Percentiles rank a stretch among this genome's conserved stretches.
phyloP scores from a whole-genome alignment of 2,113 vertebrate genomes.

The Monopterus albus region DNA sequence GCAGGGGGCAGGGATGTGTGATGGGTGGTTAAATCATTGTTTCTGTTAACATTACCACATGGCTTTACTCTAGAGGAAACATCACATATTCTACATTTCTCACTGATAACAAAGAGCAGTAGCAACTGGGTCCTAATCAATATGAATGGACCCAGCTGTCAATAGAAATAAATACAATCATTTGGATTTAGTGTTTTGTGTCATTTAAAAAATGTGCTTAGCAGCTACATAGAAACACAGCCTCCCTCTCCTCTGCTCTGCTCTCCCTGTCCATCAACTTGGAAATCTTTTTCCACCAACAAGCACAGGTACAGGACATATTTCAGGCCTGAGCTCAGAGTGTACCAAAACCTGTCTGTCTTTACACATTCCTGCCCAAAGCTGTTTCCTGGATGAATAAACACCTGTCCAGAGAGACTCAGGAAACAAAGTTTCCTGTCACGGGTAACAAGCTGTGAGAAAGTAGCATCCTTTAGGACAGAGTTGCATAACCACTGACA shows the following conservation, averaged over 20 bases:
- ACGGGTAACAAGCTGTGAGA: constrained; percentile 14
- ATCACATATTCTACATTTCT: background rate
- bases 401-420: constrained; percentile 40
- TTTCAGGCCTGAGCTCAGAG: constrained; percentile 50
- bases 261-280: constrained; percentile 26
- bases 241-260: background rate
- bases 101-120: background rate
- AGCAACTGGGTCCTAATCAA: background rate
- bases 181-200: too few relatives aligned
- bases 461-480: constrained; percentile 20
- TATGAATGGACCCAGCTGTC: background rate
- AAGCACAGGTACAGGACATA: constrained; percentile 16
- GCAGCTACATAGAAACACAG: background rate
- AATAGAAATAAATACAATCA: too few relatives aligned
- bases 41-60: background rate
- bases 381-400: constrained; percentile 33
- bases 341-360: constrained; percentile 25
- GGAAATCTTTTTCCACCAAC: constrained; percentile 57
- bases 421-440: constrained; percentile 12
- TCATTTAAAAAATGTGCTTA: background rate
- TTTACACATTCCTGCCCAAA: background rate
- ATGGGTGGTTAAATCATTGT: too few relatives aligned
- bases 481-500: constrained; percentile 53
- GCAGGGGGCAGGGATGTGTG: too few relatives aligned
- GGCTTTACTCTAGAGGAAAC: background rate